Evolutionary conservation across 2,888 invertebrate genomes (phyloP), one percentile per base, ranked within the genome.

Genomic region (Ophioninae sp.): DNA sequence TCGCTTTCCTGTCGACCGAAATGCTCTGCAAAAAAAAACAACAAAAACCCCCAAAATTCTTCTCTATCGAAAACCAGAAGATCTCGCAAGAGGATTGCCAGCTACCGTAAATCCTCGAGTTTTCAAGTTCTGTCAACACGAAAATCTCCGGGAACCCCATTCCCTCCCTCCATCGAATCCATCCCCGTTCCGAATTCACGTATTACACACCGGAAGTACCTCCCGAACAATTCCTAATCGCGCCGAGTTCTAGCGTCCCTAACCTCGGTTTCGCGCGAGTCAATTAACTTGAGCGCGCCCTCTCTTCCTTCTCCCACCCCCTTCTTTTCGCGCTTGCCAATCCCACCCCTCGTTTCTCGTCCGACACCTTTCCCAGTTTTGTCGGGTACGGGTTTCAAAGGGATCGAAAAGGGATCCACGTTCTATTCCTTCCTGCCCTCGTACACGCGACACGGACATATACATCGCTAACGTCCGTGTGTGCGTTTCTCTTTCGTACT

Each of bases 221-320:
- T 6, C 30, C 13, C 62, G 23, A 6, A 17, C 64, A 37, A 64
- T n/a, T 10, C 23, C 23, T 13, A 30, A 62, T 59, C 50, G 50
- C 5, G 5, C 59, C 6, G 7, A 7, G 20, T 21, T 21, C 20
- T 7, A 21, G 20, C 59, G 21, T 62, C 7, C 1, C 37, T 37
- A 64, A 64, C 37, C 64, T 61, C 61, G 64, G 7, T 64, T 64
- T 64, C 64, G 64, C 64, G 39, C 37, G 64, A 37, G 64, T 39
- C 30, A 39, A 64, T 64, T 39, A 37, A 64, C 64, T 64, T 39
- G 6, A 10, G 37, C 5, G 6, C 39, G 39, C n/a, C 13, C n/a
- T 37, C n/a, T n/a, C 39, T n/a, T 3, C 39, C 1, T n/a, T n/a
- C 30, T n/a, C 23, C 8, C 59, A 30, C 2, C 7, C 57, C 17